phyloP scores from a whole-genome alignment of 2,888 invertebrate species.

The Hedychridium roseum region DNA sequence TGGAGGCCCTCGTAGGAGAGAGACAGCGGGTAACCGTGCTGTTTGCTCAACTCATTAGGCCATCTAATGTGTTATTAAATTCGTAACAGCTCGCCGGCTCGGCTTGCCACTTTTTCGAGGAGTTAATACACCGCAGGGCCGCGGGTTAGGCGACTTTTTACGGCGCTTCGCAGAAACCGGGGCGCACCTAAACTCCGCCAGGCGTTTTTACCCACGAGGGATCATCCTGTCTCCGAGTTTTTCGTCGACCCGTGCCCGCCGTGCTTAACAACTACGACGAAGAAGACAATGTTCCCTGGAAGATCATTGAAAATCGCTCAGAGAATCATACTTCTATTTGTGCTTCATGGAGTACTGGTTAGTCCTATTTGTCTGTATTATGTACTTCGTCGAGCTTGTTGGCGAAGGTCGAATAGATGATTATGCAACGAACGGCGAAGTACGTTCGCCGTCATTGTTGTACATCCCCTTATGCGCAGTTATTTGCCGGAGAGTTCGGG shows the following conservation, averaged over 20 bases:
- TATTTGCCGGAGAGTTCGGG: neutral
- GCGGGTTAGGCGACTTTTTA: no score
- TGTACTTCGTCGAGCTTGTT: no score
- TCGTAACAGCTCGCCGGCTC: constrained; percentile 15
- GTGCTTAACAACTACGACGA: no score
- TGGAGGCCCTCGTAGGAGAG: constrained; percentile 11
- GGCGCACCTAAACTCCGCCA: neutral
- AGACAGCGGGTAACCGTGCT: constrained; percentile 13
- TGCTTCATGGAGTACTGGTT: no score
- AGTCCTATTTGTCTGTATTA: no score
- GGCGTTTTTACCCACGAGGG: neutral
- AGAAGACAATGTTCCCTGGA: no score
- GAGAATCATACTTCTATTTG: no score
- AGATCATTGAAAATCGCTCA: no score
- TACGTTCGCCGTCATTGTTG: neutral
- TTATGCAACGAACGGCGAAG: no score
- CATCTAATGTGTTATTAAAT: constrained; percentile 44
- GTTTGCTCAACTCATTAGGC: constrained; percentile 47
- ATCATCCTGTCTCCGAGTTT: no score
- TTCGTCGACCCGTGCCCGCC: no score
- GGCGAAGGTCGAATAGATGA: no score
- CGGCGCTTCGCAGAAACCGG: constrained; percentile 17
- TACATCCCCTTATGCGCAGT: neutral
- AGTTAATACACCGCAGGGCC: constrained; percentile 13
- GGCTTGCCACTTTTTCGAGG: constrained; percentile 11